Base-by-base conservation (phyloP, 2,888 invertebrate genomes). In the Aphidius colemani region DNA sequence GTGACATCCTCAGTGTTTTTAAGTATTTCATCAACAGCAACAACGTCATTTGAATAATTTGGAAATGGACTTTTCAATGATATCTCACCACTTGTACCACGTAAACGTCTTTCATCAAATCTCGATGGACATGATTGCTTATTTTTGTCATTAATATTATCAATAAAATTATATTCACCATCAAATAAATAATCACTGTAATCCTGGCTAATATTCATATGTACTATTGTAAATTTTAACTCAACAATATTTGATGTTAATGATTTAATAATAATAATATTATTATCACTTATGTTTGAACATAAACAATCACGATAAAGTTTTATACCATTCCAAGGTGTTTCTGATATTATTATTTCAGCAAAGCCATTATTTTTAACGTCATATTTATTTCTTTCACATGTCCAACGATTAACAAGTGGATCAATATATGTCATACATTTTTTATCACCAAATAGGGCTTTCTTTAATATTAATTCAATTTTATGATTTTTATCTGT, bases 121-220 rank as follows among this genome's bases (percentile, higher is more conserved):
- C 87, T 87, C 45, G 88, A 86, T 0, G 88, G 85, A 76, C 91
- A 91, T n/a, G 82, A 81, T 67, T 82, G 82, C 53, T 56, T 58
- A n/a, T 50, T 60, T 0, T 44, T 49, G 13, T 61, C 57, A 7
- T 40, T 57, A 10, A 43, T 62, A 43, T 50, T 85, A 85, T 7
- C 85, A 56, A 89, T 82, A 78, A 89, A 90, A 76, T 89, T 89
- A 72, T 88, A 90, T 77, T 88, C 88, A 0, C 89, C 90, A 74
- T 93, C 92, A 82, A 93, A 92, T 77, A 88, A 88, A 81, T 92
- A 92, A 77, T 91, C 89, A 63, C 89, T 86, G 75, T 92, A 91
- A 83, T 93, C 91, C 82, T 93, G 90, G 7, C 90, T 89, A 63
- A 92, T 89, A 82, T 90, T 89, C 94, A 94, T 92, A 79, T 89